A percentile compares a stretch with the other conserved stretches of the same genome.
Conservation (phyloP, 1,140 invertebrate genomes). For the Bombus huntii region DNA sequence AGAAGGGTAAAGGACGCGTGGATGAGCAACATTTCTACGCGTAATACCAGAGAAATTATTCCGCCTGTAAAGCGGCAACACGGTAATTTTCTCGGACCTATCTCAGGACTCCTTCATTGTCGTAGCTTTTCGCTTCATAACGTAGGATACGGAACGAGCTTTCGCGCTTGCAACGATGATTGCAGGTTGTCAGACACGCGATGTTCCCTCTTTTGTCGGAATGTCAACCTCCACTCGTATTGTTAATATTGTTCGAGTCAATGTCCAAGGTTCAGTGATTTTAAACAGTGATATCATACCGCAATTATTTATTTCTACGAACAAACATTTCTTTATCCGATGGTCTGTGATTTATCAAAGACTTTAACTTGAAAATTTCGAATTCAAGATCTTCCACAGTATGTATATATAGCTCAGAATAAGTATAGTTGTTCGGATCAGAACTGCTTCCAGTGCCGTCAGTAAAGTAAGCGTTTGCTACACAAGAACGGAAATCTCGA, state of each 20-base stretch:
- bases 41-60: slow-evolving; percentile 61
- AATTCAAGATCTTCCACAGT: not conserved
- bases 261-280: not conserved
- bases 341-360: not conserved
- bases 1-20: slow-evolving; percentile 18
- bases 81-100: slow-evolving; percentile 49
- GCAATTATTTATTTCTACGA: not conserved
- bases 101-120: slow-evolving; percentile 47
- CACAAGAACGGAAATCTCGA: not conserved
- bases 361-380: not conserved
- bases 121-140: slow-evolving; percentile 38
- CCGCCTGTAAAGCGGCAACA: slow-evolving; percentile 55
- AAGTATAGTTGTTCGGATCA: not conserved
- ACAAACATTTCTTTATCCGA: not conserved
- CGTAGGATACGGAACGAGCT: slow-evolving; percentile 29
- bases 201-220: slow-evolving; percentile 19
- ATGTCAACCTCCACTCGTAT: slow-evolving; percentile 21
- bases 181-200: slow-evolving; percentile 27
- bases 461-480: not conserved
- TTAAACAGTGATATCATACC: not conserved
- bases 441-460: not conserved
- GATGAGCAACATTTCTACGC: slow-evolving; percentile 33
- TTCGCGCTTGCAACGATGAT: slow-evolving; percentile 27
- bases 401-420: not conserved
- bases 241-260: not conserved